A percentile compares a stretch with the other conserved stretches of the same genome.
phyloP scores from a whole-genome alignment of 2,797 vertebrate genomes.

The Liparis tanakae region DNA sequence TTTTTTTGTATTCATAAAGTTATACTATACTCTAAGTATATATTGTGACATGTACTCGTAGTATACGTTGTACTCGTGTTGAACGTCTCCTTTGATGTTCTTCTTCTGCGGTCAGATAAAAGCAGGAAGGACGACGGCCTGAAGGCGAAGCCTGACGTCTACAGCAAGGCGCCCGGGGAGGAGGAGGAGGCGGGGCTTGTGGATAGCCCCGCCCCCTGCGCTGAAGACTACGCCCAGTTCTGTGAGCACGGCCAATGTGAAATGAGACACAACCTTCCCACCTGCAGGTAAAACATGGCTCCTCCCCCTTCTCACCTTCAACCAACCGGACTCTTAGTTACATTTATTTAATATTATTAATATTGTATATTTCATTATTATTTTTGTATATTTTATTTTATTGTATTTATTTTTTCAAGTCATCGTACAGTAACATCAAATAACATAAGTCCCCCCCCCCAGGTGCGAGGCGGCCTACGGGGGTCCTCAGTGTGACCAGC shows the following conservation, averaged over 20 bases:
- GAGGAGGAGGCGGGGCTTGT: conserved; percentile 88
- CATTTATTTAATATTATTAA: too few species aligned
- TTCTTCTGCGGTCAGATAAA: conserved; percentile 67
- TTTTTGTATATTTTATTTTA: too few species aligned
- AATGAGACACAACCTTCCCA: conserved; percentile 91
- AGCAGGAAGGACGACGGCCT: conserved; percentile 68
- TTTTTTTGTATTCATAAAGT: too few species aligned
- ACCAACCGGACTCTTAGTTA: neutral
- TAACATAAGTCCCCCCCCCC: too few species aligned
- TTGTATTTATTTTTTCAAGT: too few species aligned
- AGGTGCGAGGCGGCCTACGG: conserved; percentile 91
- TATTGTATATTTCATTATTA: too few species aligned
- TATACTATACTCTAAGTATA: too few species aligned
- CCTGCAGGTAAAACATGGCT: conserved; percentile 88
- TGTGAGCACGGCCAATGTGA: conserved; percentile 97
- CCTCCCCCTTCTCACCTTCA: neutral
- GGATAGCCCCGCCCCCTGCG: conserved; percentile 89
- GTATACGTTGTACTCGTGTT: too few species aligned
- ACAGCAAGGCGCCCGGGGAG: conserved; percentile 77
- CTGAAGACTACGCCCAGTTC: conserved; percentile 90
- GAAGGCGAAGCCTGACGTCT: conserved; percentile 68
- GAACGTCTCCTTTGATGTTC: neutral
- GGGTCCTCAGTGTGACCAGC: conserved; percentile 94
- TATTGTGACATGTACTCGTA: too few species aligned
- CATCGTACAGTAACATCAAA: too few species aligned